Conservation (phyloP, 2,113 vertebrate species). For the Pelecanus crispus region DNA sequence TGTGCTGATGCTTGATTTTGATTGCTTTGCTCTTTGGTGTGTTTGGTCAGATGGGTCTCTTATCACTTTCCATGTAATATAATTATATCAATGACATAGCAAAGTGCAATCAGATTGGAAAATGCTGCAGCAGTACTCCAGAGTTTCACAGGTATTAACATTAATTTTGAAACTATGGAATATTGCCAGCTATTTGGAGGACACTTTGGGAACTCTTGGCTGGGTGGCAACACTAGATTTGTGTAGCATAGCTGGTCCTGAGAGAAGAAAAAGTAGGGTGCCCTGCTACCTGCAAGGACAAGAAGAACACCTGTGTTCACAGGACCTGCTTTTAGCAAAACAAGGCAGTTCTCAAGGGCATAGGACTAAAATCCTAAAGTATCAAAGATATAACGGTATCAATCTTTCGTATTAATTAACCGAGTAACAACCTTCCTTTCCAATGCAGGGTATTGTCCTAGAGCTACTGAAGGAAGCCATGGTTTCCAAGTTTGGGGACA, state of each 20-base stretch:
- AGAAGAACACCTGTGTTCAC: not conserved
- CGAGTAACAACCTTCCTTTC: not conserved
- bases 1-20: not conserved
- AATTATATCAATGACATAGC: not conserved
- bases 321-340: not conserved
- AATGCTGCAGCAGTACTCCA: not conserved
- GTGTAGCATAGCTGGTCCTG: not conserved
- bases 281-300: not conserved
- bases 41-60: not conserved
- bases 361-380: too few relatives aligned
- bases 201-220: not conserved
- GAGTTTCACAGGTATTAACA: not conserved
- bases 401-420: not conserved
- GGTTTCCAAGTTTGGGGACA: slow-evolving; percentile 59
- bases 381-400: too few relatives aligned
- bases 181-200: not conserved
- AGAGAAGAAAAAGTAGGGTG: not conserved
- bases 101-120: not conserved
- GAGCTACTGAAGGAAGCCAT: slow-evolving; percentile 86
- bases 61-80: not conserved
- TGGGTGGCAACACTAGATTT: not conserved
- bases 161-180: not conserved
- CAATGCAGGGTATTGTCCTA: slow-evolving; percentile 76
- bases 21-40: slow-evolving; percentile 10
- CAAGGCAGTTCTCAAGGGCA: not conserved